A percentile compares a stretch with the other conserved stretches of the same genome.
phyloP scores from a whole-genome alignment of 2,888 invertebrate genomes.

The Phasia obesa region DNA sequence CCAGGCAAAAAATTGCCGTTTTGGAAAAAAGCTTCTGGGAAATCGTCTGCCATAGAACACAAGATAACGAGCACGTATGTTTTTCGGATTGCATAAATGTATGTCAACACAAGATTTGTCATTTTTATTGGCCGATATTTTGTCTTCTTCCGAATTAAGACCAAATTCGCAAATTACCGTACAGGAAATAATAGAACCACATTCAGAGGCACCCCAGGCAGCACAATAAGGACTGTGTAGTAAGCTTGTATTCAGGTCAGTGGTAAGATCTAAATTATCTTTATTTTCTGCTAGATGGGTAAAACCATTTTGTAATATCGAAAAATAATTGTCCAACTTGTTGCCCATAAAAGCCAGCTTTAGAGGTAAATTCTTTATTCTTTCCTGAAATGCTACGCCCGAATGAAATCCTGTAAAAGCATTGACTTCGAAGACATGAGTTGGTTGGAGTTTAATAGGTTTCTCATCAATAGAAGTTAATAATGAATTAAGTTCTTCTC shows the following conservation, averaged over 20 bases:
- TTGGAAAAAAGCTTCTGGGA: conserved; percentile 65
- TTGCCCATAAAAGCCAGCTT: conserved; percentile 92
- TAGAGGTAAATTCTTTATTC: conserved; percentile 81
- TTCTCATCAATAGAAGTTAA: conserved; percentile 75
- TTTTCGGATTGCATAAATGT: conserved; percentile 83
- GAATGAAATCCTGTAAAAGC: conserved; percentile 30
- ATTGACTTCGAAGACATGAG: conserved; percentile 87
- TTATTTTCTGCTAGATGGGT: conserved; percentile 85
- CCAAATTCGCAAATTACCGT: conserved; percentile 92
- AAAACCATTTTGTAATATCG: conserved; percentile 90
- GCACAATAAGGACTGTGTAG: conserved; percentile 88
- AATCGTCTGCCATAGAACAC: conserved; percentile 85
- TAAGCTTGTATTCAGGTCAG: conserved; percentile 88
- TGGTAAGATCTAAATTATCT: conserved; percentile 90
- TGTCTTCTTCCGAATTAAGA: conserved; percentile 84
- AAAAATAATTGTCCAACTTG: conserved; percentile 91
- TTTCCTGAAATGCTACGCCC: conserved; percentile 46
- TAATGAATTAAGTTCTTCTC: conserved; percentile 83
- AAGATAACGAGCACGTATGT: conserved; percentile 89
- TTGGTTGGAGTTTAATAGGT: conserved; percentile 84
- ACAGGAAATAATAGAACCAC: conserved; percentile 90
- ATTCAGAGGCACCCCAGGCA: conserved; percentile 89
- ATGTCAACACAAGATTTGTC: conserved; percentile 46
- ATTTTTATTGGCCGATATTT: conserved; percentile 52
- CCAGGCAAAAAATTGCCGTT: conserved; percentile 82